These are phyloP conservation scores for Microcebus murinus DNA, from an alignment of 2,113 vertebrate species.

Conservation along the genomic window DNA sequence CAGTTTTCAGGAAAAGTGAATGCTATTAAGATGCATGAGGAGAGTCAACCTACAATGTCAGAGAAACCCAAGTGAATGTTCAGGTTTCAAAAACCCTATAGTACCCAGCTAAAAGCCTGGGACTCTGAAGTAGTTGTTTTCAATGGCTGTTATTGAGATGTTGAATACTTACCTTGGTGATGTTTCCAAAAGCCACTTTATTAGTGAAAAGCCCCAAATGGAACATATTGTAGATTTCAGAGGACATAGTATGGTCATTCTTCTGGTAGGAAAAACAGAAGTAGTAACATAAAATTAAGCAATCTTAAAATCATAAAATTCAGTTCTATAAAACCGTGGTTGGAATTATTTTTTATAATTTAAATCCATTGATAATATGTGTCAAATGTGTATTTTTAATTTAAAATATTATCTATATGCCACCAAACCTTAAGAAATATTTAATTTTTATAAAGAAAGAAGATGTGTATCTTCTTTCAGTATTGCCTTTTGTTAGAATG, in stretches of 20 bases:
- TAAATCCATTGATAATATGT: not conserved
- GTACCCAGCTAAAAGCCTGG: not conserved
- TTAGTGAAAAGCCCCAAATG: not conserved
- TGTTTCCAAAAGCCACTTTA: slow-evolving; percentile 23
- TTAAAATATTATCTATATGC: not conserved
- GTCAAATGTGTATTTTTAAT: not conserved
- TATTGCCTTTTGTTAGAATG: not conserved
- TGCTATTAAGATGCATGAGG: not conserved
- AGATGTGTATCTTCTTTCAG: not conserved
- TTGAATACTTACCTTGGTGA: not conserved
- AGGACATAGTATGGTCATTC: not conserved
- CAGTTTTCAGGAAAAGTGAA: not conserved
- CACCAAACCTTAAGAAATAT: not conserved
- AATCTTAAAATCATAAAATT: not conserved
- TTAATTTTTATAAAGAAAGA: not conserved
- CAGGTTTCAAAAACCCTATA: not conserved
- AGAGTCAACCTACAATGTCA: not conserved
- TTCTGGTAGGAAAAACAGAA: not conserved
- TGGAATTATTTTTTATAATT: not conserved
- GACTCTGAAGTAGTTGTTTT: not conserved
- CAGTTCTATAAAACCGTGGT: not conserved
- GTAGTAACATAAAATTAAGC: not conserved
- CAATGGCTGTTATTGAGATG: not conserved
- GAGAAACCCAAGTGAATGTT: not conserved
- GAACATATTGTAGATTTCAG: not conserved